phyloP scores from a whole-genome alignment of 2,888 invertebrate species.

The Scelioninae gen. 2 region DNA sequence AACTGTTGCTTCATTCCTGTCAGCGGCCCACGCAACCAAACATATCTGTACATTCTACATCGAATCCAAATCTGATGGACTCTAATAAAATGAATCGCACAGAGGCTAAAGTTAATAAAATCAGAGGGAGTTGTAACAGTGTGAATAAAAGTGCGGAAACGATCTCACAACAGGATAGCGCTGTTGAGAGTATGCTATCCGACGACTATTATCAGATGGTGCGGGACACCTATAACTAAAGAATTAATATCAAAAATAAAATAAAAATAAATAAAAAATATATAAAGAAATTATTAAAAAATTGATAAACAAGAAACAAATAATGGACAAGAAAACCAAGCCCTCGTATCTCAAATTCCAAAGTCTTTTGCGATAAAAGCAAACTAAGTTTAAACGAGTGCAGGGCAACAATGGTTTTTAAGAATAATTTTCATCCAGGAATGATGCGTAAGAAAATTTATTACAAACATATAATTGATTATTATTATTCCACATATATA shows the following conservation, averaged over 20 bases:
- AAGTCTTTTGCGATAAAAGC: slow-evolving; percentile 29
- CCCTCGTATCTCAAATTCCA: slow-evolving; percentile 36
- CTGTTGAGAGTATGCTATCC: slow-evolving; percentile 68
- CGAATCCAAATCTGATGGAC: slow-evolving; percentile 70
- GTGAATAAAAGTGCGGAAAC: slow-evolving; percentile 70
- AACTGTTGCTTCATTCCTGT: slow-evolving; percentile 77
- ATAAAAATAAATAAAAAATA: neutral
- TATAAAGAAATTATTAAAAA: too few species aligned
- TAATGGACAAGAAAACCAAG: neutral
- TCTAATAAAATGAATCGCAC: slow-evolving; percentile 67
- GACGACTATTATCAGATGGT: slow-evolving; percentile 70
- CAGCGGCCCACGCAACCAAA: slow-evolving; percentile 71
- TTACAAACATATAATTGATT: slow-evolving; percentile 15
- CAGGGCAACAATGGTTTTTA: slow-evolving; percentile 16
- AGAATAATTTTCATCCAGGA: slow-evolving; percentile 36
- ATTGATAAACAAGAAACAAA: slow-evolving; percentile 3
- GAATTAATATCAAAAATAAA: slow-evolving; percentile 1
- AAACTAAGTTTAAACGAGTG: slow-evolving; percentile 11
- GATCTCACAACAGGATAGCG: slow-evolving; percentile 70
- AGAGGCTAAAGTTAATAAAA: slow-evolving; percentile 68
- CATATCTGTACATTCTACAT: slow-evolving; percentile 73
- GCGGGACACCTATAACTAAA: slow-evolving; percentile 56
- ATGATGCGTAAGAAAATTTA: slow-evolving; percentile 26
- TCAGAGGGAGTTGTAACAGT: slow-evolving; percentile 52
- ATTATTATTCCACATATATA: slow-evolving; percentile 36